These are phyloP conservation scores for Toxotes chatareus DNA, from an alignment of 2,113 vertebrate genomes.

Conservation along the genomic window DNA sequence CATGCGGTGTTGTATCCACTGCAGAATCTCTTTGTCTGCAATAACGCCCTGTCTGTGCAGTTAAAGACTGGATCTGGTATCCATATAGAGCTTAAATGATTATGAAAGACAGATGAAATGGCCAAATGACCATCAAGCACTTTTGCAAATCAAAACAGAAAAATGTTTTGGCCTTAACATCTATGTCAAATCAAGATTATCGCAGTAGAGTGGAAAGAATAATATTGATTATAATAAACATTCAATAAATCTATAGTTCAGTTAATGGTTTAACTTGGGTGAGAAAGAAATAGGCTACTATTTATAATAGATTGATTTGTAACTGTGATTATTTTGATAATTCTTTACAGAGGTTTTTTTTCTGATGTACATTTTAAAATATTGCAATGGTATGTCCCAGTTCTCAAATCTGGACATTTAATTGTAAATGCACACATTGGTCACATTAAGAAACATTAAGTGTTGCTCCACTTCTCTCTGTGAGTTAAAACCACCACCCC, in stretches of 20 bases:
- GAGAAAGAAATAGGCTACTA: slow-evolving; percentile 66
- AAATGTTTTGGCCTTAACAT: slow-evolving; percentile 55
- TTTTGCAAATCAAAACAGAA: slow-evolving; percentile 61
- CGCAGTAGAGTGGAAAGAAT: slow-evolving; percentile 53
- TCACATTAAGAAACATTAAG: slow-evolving; percentile 30
- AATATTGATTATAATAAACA: slow-evolving; percentile 54
- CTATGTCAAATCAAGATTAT: slow-evolving; percentile 56
- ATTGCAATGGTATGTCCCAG: slow-evolving; percentile 62
- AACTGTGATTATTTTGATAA: slow-evolving; percentile 69
- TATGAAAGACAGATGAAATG: slow-evolving; percentile 52
- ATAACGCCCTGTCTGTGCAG: slow-evolving; percentile 65
- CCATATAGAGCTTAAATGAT: slow-evolving; percentile 58
- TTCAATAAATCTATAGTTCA: slow-evolving; percentile 52
- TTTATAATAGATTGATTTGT: slow-evolving; percentile 74
- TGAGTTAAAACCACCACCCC: slow-evolving; percentile 23
- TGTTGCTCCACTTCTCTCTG: background rate
- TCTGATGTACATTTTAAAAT: slow-evolving; percentile 66
- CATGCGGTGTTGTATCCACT: slow-evolving; percentile 68
- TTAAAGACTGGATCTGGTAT: slow-evolving; percentile 76
- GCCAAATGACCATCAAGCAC: slow-evolving; percentile 63
- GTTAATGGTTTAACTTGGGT: slow-evolving; percentile 69
- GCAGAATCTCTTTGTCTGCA: slow-evolving; percentile 70
- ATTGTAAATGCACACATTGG: slow-evolving; percentile 25
- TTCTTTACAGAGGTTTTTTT: slow-evolving; percentile 47
- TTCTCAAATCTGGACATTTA: slow-evolving; percentile 71